Base-by-base conservation (phyloP, 1,140 invertebrate species). In the Bilobella aurantiaca region DNA sequence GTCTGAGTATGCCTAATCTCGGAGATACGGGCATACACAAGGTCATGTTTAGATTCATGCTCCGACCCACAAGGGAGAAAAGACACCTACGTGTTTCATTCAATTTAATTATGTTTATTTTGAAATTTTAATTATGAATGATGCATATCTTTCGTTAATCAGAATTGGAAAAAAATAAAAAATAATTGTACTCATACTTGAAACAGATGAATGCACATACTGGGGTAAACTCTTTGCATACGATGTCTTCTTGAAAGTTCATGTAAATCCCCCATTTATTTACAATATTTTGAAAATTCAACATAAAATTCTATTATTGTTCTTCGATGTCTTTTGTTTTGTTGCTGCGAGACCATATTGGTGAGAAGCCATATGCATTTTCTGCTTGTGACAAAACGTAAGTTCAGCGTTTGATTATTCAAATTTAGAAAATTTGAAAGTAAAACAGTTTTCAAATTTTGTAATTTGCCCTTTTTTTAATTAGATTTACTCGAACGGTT, bases 211-310 rank as follows among this genome's bases (percentile, higher is more conserved):
- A 23, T 53, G 49, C 21, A 14, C 12, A 12, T 53, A 53, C 21
- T 53, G 49, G 14, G 49, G 49, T 12, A 53, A 53, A 23, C 21
- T 53, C 8, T 53, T 53, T 23, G 49, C 49, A 12, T 53, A 53
- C 49, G 49, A 53, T 5, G 49, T 53, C 23, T 53, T 53, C 23
- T 23, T 53, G 49, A 53, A 53, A 53, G 49, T 53, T 53, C 49
- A 53, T 23, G 34, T 42, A 18, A 8, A 18, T 18, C 18, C 18
- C 18, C 8, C 8, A 12, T 12, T 42, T 42, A 42, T 18, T 18
- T 12, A 18, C 8, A 42, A 42, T 8, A 12, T 12, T 42, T 42
- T 42, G 8, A 42, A 42, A 12, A 42, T 42, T 42, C 18, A 42
- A 42, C n/a, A n/a, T n/a, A n/a, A n/a, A n/a, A n/a, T n/a, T n/a